Conservation (phyloP, 2,113 vertebrate species). For the Syngnathus typhle region DNA sequence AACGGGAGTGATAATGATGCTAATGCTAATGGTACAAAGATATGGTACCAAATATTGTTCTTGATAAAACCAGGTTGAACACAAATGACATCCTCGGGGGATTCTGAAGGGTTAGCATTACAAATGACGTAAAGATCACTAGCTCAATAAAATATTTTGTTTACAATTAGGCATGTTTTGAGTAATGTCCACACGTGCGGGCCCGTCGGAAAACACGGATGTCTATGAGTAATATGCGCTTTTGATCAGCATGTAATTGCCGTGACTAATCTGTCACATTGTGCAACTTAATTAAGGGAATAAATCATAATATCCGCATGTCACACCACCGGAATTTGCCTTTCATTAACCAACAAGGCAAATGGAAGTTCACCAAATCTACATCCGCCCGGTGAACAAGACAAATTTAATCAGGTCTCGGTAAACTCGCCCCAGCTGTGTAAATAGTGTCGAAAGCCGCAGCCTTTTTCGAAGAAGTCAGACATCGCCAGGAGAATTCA, state of each 20-base stretch:
- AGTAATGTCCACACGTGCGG: not conserved
- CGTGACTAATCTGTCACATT: constrained; percentile 47
- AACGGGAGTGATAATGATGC: not conserved
- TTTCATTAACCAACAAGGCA: constrained; percentile 41
- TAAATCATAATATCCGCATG: constrained; percentile 43
- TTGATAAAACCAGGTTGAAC: not conserved
- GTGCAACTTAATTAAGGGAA: constrained; percentile 48
- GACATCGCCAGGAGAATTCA: not conserved
- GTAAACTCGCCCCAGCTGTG: constrained; percentile 15
- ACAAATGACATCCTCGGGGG: not conserved
- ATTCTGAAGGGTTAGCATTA: not conserved
- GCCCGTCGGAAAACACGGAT: constrained; percentile 1
- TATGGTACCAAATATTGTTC: not conserved
- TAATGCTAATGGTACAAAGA: not conserved
- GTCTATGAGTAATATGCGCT: constrained; percentile 3
- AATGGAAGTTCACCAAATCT: constrained; percentile 47
- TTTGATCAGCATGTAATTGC: constrained; percentile 40
- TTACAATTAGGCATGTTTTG: constrained; percentile 1
- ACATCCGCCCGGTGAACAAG: constrained; percentile 28
- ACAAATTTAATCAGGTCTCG: constrained; percentile 33
- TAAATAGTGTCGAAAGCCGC: not conserved
- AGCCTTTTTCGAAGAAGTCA: not conserved
- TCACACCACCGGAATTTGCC: constrained; percentile 32
- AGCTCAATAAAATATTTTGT: constrained; percentile 8
- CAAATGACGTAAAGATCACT: not conserved